phyloP scores from a whole-genome alignment of 2,888 invertebrate species.

The Drosophila tripunctata region DNA sequence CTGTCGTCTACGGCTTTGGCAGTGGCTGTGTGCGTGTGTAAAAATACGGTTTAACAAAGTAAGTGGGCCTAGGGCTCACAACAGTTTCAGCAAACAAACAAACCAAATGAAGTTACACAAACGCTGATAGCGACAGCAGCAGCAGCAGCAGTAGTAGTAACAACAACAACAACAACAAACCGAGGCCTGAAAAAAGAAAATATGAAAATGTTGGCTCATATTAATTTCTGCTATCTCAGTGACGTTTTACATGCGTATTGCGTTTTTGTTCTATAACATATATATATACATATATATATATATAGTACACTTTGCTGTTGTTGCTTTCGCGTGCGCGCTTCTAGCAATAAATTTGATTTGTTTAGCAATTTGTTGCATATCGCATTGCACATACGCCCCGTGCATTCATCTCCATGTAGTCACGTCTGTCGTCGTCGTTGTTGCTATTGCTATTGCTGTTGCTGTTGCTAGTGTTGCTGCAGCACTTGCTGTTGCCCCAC shows the following conservation, averaged over 20 bases:
- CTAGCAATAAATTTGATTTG: slow-evolving; percentile 77
- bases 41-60: slow-evolving; percentile 61
- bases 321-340: slow-evolving; percentile 43
- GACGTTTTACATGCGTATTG: slow-evolving; percentile 66
- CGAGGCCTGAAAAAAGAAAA: slow-evolving; percentile 28
- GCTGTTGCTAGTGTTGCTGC: background rate
- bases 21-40: slow-evolving; percentile 30
- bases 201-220: slow-evolving; percentile 58
- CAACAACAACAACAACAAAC: slow-evolving; percentile 17
- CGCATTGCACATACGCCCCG: slow-evolving; percentile 78
- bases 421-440: slow-evolving; percentile 53
- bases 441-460: slow-evolving; percentile 3
- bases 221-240: slow-evolving; percentile 70
- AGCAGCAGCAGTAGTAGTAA: slow-evolving; percentile 12
- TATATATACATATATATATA: background rate
- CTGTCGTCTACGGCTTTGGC: background rate
- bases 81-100: slow-evolving; percentile 48
- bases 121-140: slow-evolving; percentile 59
- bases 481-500: background rate
- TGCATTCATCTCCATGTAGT: slow-evolving; percentile 69
- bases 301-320: slow-evolving; percentile 3
- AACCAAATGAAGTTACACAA: slow-evolving; percentile 73
- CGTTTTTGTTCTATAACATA: slow-evolving; percentile 14
- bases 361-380: slow-evolving; percentile 80
- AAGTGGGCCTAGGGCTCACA: slow-evolving; percentile 42